A percentile compares a stretch with the other conserved stretches of the same genome.
phyloP scores from a whole-genome alignment of 1,140 invertebrate species.

The Holcopasites calliopsidis region DNA sequence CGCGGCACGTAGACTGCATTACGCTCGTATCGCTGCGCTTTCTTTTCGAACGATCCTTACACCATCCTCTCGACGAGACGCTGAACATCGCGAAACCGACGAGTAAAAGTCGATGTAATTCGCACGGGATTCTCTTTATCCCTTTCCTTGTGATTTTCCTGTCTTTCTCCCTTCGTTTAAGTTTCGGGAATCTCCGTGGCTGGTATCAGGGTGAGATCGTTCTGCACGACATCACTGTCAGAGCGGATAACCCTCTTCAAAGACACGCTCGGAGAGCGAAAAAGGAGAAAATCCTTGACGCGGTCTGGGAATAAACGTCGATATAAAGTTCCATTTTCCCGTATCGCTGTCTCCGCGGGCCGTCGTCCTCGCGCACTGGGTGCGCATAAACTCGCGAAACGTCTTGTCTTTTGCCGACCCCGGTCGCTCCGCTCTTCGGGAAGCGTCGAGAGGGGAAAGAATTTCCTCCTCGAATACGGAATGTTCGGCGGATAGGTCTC shows the following conservation, averaged over 20 bases:
- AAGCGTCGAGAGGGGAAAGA: neutral
- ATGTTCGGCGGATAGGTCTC: conserved; percentile 32
- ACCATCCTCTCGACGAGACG: conserved; percentile 23
- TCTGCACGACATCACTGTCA: neutral
- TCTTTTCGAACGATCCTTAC: conserved; percentile 17
- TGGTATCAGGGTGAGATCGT: neutral
- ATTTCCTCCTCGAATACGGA: conserved; percentile 37
- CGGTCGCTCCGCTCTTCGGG: neutral
- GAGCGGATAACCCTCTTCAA: neutral
- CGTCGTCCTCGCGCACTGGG: neutral
- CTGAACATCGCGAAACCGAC: conserved; percentile 43
- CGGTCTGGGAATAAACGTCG: neutral
- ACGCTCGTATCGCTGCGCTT: conserved; percentile 29
- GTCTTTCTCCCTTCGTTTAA: too few species aligned
- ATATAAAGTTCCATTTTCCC: neutral
- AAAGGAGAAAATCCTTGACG: neutral
- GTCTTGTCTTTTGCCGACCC: conserved; percentile 21
- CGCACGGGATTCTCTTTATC: neutral
- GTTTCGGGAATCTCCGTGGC: conserved; percentile 14
- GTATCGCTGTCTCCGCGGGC: neutral
- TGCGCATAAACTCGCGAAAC: conserved; percentile 17
- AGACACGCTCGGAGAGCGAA: too few species aligned
- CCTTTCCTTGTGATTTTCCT: too few species aligned
- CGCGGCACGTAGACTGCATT: conserved; percentile 35
- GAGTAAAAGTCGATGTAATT: conserved; percentile 29